Conservation (phyloP, 2,797 vertebrate species). For the Cercopithecus diana region DNA sequence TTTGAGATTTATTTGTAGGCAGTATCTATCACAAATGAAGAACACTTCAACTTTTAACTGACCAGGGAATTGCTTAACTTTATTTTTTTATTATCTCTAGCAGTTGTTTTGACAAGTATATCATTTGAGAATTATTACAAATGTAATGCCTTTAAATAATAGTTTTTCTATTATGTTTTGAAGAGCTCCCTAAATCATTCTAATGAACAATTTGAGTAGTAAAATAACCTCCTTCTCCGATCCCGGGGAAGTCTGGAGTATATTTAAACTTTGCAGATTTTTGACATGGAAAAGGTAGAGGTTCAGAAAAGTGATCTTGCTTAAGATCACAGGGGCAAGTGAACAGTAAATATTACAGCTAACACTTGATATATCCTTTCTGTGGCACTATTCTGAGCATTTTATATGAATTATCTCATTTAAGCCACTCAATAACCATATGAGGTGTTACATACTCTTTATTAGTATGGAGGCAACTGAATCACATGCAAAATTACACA, state of each 20-base stretch:
- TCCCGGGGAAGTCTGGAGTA: accelerated
- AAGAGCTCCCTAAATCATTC: not conserved
- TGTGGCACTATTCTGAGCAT: not conserved
- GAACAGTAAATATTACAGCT: not conserved
- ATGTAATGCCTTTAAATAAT: not conserved
- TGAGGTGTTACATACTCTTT: not conserved
- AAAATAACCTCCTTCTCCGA: not conserved
- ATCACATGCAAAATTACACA: not conserved
- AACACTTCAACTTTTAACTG: not conserved
- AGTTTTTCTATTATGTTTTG: not conserved
- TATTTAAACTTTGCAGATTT: not conserved
- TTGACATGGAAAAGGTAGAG: not conserved
- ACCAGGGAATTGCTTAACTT: not conserved
- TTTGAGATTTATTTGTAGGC: not conserved
- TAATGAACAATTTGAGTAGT: not conserved
- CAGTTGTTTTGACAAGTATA: not conserved
- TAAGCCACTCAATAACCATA: not conserved
- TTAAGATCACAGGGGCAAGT: not conserved
- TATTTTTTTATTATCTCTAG: too few relatives aligned
- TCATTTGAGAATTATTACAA: not conserved
- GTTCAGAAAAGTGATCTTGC: not conserved
- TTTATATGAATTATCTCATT: not conserved
- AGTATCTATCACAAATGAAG: not conserved
- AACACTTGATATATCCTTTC: not conserved
- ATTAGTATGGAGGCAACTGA: not conserved